Evolutionary conservation across 1,140 invertebrate genomes (phyloP), one percentile per base, ranked within the genome.

Genomic region (Papilio machaon): DNA sequence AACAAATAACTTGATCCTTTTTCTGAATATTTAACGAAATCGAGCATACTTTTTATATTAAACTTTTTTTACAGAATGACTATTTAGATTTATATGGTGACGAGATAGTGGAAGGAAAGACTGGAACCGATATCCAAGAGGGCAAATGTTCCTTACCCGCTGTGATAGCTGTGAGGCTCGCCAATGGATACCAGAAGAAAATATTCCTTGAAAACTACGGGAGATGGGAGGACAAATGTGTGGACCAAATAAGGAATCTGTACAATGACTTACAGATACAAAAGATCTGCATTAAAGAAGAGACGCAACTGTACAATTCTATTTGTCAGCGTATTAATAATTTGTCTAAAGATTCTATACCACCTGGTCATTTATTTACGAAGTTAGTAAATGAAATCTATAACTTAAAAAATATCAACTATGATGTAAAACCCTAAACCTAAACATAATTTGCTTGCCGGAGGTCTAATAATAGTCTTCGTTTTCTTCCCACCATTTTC

Each of bases 61-160:
- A 46, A 49, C 23, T 52, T 54, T 35, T 35, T 38, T 70, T 70
- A 35, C 74, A 76, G 74, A 76, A 76, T 35, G 74, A 76, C 47
- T 47, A 54, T 23, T 49, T 76, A 76, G 74, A 76, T 38, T 76
- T 30, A 13, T 76, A 76, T 38, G 23, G 8, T 17, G 74, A 76
- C 7, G 74, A 76, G 13, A 35, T 23, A 17, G 30, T 35, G 3
- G 74, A 49, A 30, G 74, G 74, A 6, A 76, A 76, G 17, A 76
- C 49, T 77, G 75, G 75, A n/a, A 77, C 75, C 52, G 75, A 78
- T 15, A 78, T 78, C 35, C 75, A 78, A 78, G 75, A 78, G 35
- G 75, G 75, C 49, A 78, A 78, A 38, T 78, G n/a, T 60, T 60
- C 75, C 8, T 78, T 54, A 52, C 75, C 58, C 17, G 75, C 75